Evolutionary conservation across 2,888 invertebrate genomes (phyloP), one percentile per base, ranked within the genome.

Genomic region (Gasteruption jaculator): DNA sequence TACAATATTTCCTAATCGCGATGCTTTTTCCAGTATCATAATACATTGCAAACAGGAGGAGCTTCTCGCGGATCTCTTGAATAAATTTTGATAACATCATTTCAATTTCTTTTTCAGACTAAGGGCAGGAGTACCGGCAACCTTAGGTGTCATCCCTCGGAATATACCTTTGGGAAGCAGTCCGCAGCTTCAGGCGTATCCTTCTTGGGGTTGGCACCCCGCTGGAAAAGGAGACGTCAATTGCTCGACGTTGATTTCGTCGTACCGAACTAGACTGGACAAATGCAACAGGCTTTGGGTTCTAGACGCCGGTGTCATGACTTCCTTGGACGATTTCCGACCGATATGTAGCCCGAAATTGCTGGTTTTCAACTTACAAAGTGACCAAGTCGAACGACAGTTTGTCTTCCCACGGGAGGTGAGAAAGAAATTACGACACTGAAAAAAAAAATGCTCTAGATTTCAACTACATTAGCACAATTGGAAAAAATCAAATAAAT

Each of bases 241-340:
- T 71, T 90, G 90, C 65, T 81, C 83, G 12, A 82, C 84, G 0
- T 66, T 91, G 19, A 80, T 88, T 39, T 89, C 89, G 0, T 87
- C 88, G 29, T 90, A 90, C 73, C 77, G 90, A 16, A 69, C 83
- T 34, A 78, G 84, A 12, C 74, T 82, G 21, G 90, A 90, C 66
- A 79, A 83, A n/a, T 90, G 90, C 71, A 85, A 88, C 68, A 76
- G 90, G 12, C 73, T 90, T 3, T 90, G 90, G 90, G 83, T 85
- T 2, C 71, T 90, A 41, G 90, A 91, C 71, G 82, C 87, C 3
- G 90, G 86, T 0, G 77, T 86, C 11, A 76, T 79, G 63, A 82
- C 83, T 54, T 84, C 84, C 4, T 65, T 86, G 38, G 84, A 83
- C 42, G 81, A 85, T 61, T 83, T 80, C 57, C 76, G 73, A 35